Evolutionary conservation across 1,140 invertebrate species (phyloP).

Genomic region (Samia ricini): DNA sequence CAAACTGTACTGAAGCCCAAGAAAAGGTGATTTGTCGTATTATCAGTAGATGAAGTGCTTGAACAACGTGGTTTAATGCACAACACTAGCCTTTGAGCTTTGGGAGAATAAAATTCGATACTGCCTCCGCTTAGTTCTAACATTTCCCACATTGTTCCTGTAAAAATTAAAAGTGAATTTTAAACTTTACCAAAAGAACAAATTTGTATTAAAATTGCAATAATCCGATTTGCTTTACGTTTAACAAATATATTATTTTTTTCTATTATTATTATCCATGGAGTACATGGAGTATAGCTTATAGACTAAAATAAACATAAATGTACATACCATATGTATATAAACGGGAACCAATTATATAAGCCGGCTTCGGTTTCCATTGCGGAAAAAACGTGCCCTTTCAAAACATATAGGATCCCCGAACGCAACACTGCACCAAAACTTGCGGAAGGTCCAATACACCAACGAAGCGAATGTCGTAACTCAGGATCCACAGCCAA

Average conservation of each 20-base stretch:
- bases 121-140: constrained; percentile 65
- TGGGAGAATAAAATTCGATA: constrained; percentile 67
- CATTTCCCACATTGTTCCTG: constrained; percentile 52
- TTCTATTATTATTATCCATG: too few relatives aligned
- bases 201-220: constrained; percentile 6
- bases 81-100: constrained; percentile 69
- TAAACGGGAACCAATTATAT: constrained; percentile 80
- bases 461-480: constrained; percentile 80
- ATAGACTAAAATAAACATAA: neutral
- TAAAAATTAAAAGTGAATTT: constrained; percentile 17
- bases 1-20: constrained; percentile 81
- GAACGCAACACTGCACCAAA: constrained; percentile 75
- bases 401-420: constrained; percentile 80
- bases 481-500: constrained; percentile 83
- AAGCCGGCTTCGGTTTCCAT: constrained; percentile 80
- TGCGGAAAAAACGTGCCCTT: constrained; percentile 84
- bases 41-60: constrained; percentile 38
- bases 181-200: constrained; percentile 3
- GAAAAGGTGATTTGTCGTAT: constrained; percentile 70
- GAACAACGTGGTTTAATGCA: constrained; percentile 65
- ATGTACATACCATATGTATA: constrained; percentile 74
- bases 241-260: too few relatives aligned
- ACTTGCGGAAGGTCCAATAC: constrained; percentile 77
- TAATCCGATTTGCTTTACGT: constrained; percentile 2
- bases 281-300: too few relatives aligned